Percentiles rank a stretch among this genome's conserved stretches.
Conservation (phyloP, 2,797 vertebrate species). For the Syngnathus rostellatus region DNA sequence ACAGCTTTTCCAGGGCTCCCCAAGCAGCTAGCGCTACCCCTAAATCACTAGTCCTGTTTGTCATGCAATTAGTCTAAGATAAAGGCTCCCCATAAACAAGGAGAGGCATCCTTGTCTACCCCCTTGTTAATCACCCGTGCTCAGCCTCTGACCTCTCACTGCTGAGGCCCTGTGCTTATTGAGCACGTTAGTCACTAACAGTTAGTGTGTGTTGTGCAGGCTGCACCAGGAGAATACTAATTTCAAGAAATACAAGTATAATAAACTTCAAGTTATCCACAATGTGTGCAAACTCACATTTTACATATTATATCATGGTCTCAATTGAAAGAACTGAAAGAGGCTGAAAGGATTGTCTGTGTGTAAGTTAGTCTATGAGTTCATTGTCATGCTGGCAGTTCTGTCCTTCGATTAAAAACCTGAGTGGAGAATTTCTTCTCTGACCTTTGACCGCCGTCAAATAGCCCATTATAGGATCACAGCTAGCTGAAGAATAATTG, state of each 20-base stretch:
- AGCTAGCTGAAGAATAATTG: slow-evolving; percentile 30
- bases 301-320: background rate
- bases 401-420: slow-evolving; percentile 15
- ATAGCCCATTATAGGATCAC: slow-evolving; percentile 27
- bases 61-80: slow-evolving; percentile 61
- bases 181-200: slow-evolving; percentile 12
- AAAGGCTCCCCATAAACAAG: slow-evolving; percentile 57
- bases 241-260: no score
- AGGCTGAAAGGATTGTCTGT: background rate
- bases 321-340: background rate
- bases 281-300: background rate
- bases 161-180: slow-evolving; percentile 36
- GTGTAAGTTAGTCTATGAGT: slow-evolving; percentile 3
- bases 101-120: slow-evolving; percentile 41
- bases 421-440: slow-evolving; percentile 6
- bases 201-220: slow-evolving; percentile 24
- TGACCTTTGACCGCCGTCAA: slow-evolving; percentile 50
- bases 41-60: slow-evolving; percentile 54
- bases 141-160: slow-evolving; percentile 50
- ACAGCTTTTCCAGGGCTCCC: slow-evolving; percentile 27
- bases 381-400: slow-evolving; percentile 12
- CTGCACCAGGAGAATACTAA: slow-evolving; percentile 42
- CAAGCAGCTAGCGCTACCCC: slow-evolving; percentile 33
- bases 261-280: background rate
- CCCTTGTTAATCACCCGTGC: slow-evolving; percentile 47